Base-by-base conservation (phyloP, 2,797 vertebrate species). In the Galaxias olidus region DNA sequence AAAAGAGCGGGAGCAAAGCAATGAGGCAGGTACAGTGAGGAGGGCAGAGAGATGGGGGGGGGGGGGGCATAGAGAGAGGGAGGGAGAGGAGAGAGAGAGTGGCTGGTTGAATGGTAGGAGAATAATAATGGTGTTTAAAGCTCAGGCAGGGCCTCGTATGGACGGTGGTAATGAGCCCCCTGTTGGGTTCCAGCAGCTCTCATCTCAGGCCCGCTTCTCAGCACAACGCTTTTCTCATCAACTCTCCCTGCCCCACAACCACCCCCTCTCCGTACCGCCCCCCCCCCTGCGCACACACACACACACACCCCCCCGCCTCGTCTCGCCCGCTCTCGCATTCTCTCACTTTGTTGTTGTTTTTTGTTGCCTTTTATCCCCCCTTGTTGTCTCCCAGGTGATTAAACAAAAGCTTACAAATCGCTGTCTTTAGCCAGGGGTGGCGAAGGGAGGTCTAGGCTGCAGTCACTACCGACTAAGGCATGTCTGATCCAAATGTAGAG, bases 371-470 rank as follows among this genome's bases (percentile, higher is more conserved):
- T 70, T 66, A 69, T 9, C 40, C 52, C 71, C 20, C 18, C 40
- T 50, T 67, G 55, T 63, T 78, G 66, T 72, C 71, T 85, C 74
- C 74, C 63, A 61, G 61, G 72, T 82, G 80, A 87, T 81, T 82
- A 77, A 80, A 86, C 73, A 77, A 82, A 78, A 75, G 69, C 82
- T 78, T 79, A 81, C 80, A 84, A 78, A 87, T 78, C 75, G 65
- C 75, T 66, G 71, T 79, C 67, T 84, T 85, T 79, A 75, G 73
- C 53, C 42, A 7, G 41, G 49, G 73, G 71, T 58, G 72, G 72
- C 67, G 6, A 44, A 47, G 67, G 77, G 78, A 76, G 75, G 66
- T 45, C 49, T 54, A 52, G 48, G 65, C 59, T 50, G 66, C 65
- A 78, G 81, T 73, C 73, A 72, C 59, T 44, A 13, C 61, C 19